Base-by-base conservation (phyloP, 2,113 vertebrate genomes). In the Desmodus rotundus region DNA sequence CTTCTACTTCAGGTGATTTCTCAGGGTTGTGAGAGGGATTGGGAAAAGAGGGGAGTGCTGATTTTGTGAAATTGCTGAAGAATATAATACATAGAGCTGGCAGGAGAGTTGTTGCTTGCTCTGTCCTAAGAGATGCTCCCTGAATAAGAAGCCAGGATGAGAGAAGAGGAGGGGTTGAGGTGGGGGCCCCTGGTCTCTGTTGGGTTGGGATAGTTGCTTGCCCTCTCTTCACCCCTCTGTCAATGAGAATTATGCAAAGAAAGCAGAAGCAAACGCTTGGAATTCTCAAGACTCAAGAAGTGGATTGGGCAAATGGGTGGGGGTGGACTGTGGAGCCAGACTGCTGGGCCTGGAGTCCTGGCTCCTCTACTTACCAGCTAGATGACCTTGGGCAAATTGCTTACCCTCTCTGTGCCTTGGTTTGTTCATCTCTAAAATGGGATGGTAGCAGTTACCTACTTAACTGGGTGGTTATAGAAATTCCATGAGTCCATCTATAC, bases 371-470 rank as follows among this genome's bases (percentile, higher is more conserved):
- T 50, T 33, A 41, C 58, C 43, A 50, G 43, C 87, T 85, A 82
- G 26, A 68, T 76, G 87, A 41, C 81, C 56, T 50, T 38, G 47
- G 89, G 67, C 45, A 65, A 45, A 56, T 6, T 65, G 78, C 87
- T 95, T 81, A 31, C 52, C 58, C 85, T 77, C 84, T 92, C 91
- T 89, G 76, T 43, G 88, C 80, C 85, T 93, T 36, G 41, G 19
- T 83, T 43, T 77, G 89, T 50, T 89, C 63, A 28, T 22, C 74
- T 67, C 73, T 86, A 82, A 91, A 70, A 65, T n/a, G 38, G 54
- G 47, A 56, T 77, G 73, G 26, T 81, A 63, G 77, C 28, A 91
- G 58, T 68, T 52, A 43, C 76, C 74, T 65, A 33, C 26, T 81
- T 95, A 58, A 90, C 50, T 91, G 77, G 45, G 17, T 3, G 61